A percentile compares a stretch with the other conserved stretches of the same genome.
Evolutionary conservation across 2,113 vertebrate species (phyloP).

Genomic region (Butorides virescens): DNA sequence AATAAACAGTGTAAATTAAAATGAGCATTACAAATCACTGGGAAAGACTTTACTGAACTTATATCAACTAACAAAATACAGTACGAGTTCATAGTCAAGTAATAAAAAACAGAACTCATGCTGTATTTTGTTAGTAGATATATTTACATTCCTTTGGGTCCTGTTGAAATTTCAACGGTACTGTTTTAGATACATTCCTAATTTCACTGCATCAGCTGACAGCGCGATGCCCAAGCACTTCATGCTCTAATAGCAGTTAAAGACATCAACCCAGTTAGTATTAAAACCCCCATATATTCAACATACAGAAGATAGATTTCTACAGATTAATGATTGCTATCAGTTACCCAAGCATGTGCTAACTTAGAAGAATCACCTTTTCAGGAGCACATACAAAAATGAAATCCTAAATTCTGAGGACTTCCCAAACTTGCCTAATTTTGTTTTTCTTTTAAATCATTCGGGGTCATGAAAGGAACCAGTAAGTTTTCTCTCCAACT

Average conservation of each 20-base stretch:
- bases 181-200: not conserved
- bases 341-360: not conserved
- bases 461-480: not conserved
- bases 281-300: not conserved
- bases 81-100: not conserved
- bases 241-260: not conserved
- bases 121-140: not conserved
- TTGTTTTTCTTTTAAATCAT: not conserved
- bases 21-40: not conserved
- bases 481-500: not conserved
- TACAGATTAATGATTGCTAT: not conserved
- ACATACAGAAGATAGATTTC: not conserved
- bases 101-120: not conserved
- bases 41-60: not conserved
- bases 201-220: not conserved
- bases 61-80: not conserved
- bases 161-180: not conserved
- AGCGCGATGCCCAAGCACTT: not conserved
- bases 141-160: not conserved
- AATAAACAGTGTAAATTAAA: not conserved
- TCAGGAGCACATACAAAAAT: not conserved
- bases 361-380: not conserved
- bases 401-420: not conserved
- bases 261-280: not conserved
- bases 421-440: not conserved